A percentile compares a stretch with the other conserved stretches of the same genome.
These are phyloP conservation scores for Hyperoplus immaculatus DNA, from an alignment of 2,797 vertebrate genomes.

Conservation along the genomic window DNA sequence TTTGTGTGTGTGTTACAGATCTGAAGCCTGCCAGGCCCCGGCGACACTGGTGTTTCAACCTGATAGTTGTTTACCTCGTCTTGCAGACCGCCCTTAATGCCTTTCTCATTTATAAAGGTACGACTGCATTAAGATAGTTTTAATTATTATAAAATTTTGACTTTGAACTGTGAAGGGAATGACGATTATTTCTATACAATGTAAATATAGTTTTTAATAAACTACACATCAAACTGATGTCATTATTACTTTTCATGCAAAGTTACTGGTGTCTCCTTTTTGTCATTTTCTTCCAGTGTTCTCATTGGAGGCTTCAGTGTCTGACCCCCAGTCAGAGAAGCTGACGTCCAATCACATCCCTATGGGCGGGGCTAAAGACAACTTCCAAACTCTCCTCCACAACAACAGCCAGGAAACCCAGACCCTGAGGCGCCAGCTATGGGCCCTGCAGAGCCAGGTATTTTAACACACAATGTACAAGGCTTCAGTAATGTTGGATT, in stretches of 20 bases:
- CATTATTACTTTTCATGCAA: not conserved
- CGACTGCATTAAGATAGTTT: not conserved
- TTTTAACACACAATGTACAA: not conserved
- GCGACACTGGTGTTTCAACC: slow-evolving; percentile 37
- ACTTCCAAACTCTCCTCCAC: slow-evolving; percentile 34
- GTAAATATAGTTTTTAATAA: not conserved
- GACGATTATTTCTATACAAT: not conserved
- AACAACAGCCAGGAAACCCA: slow-evolving; percentile 69
- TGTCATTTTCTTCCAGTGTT: slow-evolving; percentile 53
- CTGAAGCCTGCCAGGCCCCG: slow-evolving; percentile 48
- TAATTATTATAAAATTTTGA: not conserved
- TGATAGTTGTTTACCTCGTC: slow-evolving; percentile 78
- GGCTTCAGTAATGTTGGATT: not conserved
- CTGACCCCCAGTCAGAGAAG: not conserved
- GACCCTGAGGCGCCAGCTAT: slow-evolving; percentile 35
- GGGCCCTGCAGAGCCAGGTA: slow-evolving; percentile 67
- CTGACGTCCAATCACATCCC: not conserved
- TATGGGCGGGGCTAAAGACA: not conserved
- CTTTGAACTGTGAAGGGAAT: not conserved
- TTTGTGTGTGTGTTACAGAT: slow-evolving; percentile 70
- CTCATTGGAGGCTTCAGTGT: slow-evolving; percentile 24
- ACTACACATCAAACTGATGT: not conserved
- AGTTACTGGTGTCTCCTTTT: not conserved
- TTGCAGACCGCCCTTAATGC: slow-evolving; percentile 78
- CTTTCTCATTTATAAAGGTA: slow-evolving; percentile 88